Conservation (phyloP, 2,113 vertebrate genomes). For the Coturnix japonica region DNA sequence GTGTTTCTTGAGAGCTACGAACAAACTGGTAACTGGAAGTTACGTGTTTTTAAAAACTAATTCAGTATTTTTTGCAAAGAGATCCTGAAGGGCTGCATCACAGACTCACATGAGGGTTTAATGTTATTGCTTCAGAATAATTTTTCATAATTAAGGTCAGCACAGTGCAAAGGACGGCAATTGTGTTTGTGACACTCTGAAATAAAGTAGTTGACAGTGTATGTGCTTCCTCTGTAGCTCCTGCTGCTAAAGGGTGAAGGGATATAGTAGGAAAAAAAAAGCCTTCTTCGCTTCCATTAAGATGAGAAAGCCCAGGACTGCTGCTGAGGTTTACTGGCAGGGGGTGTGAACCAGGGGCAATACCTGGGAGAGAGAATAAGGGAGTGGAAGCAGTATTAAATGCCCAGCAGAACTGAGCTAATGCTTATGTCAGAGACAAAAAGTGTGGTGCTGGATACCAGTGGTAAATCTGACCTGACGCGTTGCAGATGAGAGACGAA, state of each 20-base stretch:
- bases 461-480: rapidly evolving
- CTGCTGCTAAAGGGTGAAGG: rapidly evolving
- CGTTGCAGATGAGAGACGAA: rapidly evolving
- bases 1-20: background rate
- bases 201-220: rapidly evolving
- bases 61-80: background rate
- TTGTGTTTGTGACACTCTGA: background rate
- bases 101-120: rapidly evolving
- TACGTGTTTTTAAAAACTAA: background rate
- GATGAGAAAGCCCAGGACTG: rapidly evolving
- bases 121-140: background rate
- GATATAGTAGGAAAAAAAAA: background rate
- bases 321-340: background rate
- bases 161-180: background rate
- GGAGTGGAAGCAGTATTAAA: background rate
- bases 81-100: background rate
- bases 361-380: rapidly evolving
- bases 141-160: background rate
- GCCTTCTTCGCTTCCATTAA: rapidly evolving
- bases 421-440: rapidly evolving
- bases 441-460: rapidly evolving
- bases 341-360: background rate
- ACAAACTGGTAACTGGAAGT: too few relatives aligned
- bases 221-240: background rate
- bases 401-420: rapidly evolving